phyloP scores from a whole-genome alignment of 2,113 vertebrate species.

The Maccullochella peelii region DNA sequence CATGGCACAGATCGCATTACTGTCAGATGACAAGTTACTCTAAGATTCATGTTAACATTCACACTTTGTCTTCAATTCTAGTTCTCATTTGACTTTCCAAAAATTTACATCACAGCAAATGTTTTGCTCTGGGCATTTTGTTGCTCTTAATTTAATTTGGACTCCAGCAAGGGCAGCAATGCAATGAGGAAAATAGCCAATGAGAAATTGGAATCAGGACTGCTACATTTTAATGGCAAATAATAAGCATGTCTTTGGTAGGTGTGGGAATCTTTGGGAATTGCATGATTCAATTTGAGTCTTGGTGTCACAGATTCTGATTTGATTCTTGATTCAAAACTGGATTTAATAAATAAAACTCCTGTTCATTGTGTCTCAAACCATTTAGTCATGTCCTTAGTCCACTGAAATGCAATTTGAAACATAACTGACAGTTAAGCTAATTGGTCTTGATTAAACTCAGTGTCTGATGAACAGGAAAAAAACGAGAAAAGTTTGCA shows the following conservation, averaged over 20 bases:
- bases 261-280: neutral
- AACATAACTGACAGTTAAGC: neutral
- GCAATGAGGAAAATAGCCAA: neutral
- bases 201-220: neutral
- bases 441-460: neutral
- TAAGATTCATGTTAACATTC: conserved; percentile 3
- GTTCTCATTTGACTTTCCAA: conserved; percentile 4
- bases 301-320: neutral
- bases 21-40: conserved; percentile 2
- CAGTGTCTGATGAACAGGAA: too few relatives aligned
- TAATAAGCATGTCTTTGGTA: neutral
- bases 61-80: neutral
- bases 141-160: neutral
- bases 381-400: neutral
- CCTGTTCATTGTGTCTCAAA: neutral
- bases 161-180: neutral
- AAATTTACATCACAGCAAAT: neutral
- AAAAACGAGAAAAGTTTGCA: too few relatives aligned
- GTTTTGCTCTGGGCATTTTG: conserved; percentile 24
- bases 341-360: neutral
- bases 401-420: neutral
- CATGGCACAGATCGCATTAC: neutral
- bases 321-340: neutral
- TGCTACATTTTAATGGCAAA: neutral
- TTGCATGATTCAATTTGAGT: neutral